phyloP scores from a whole-genome alignment of 2,113 vertebrate species.

The Platycercus adscitus region DNA sequence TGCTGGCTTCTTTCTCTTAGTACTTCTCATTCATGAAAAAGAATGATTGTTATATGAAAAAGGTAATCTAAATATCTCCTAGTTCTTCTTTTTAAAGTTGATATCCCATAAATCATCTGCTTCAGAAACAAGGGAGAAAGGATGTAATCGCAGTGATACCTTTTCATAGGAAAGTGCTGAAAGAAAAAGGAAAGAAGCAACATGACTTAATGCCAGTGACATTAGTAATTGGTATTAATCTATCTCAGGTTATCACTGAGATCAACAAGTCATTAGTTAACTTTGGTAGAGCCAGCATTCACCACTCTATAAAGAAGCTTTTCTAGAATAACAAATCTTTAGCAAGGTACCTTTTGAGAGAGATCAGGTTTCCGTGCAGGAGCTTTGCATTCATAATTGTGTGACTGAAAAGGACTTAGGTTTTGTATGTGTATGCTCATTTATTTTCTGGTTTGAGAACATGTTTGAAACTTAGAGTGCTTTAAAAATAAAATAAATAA shows the following conservation, averaged over 20 bases:
- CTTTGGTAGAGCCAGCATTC: background rate
- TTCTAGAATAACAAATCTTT: background rate
- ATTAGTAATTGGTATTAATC: background rate
- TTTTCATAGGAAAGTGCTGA: background rate
- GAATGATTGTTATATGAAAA: background rate
- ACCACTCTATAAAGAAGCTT: background rate
- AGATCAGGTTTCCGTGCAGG: background rate
- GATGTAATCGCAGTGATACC: background rate
- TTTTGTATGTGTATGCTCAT: background rate
- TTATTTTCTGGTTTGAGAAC: background rate
- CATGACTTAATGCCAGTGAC: background rate
- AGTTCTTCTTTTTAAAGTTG: background rate
- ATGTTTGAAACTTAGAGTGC: background rate
- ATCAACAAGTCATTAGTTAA: background rate
- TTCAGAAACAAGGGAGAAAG: background rate
- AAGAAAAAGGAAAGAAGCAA: background rate
- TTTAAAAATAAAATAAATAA: background rate
- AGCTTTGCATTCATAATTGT: background rate
- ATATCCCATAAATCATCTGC: background rate
- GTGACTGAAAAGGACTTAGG: background rate
- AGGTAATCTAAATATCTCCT: background rate
- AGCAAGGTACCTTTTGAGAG: background rate
- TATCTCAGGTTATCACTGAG: background rate
- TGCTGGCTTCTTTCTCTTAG: background rate
- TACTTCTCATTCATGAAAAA: background rate